Evolutionary conservation across 1,140 invertebrate genomes (phyloP), one percentile per base, ranked within the genome.

Genomic region (Caerostris darwini): DNA sequence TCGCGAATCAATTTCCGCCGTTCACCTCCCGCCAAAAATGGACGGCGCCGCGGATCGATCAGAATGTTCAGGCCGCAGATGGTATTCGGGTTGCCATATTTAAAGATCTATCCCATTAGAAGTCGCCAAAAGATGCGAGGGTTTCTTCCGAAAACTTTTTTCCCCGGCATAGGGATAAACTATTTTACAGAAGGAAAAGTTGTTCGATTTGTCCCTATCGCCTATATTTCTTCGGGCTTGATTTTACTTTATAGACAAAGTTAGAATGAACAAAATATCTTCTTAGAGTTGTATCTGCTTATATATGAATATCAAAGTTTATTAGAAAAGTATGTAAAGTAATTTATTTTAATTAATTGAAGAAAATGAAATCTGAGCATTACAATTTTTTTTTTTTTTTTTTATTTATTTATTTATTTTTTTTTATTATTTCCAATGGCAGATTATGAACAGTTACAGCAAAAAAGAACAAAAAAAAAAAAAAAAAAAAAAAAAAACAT

Each of bases 1-100:
- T 94, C 64, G 92, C 67, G 92, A 94, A 94, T 94, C 92, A 94
- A 94, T 94, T 94, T 94, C 92, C 86, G 85, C 85, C 85, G 92
- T 82, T 88, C 92, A 94, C 92, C 92, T 89, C 86, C 83, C 69
- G 83, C 61, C 54, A 81, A 82, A 56, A 94, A 94, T 94, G 92
- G 92, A 94, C 92, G 92, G 54, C 12, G 83, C 92, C 92, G 69
- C 7, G 85, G 86, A 94, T 94, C 92, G 92, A 94, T 94, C 86
- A 81, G 17, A 58, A 17, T 12, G 92, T 89, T 94, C 92, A 88
- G 67, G 53, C 67, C 86, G 61, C 92, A 67, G 90, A 77, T 83
- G 57, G 90, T 59, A 77, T 14, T 58, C 34, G 71, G 81, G 58
- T 59, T 83, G 53, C 86, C 88, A 90, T 77, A 90, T 90, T 90